Evolutionary conservation across 2,113 vertebrate genomes (phyloP), one percentile per base, ranked within the genome.

Genomic region (Rousettus leschenaultii): DNA sequence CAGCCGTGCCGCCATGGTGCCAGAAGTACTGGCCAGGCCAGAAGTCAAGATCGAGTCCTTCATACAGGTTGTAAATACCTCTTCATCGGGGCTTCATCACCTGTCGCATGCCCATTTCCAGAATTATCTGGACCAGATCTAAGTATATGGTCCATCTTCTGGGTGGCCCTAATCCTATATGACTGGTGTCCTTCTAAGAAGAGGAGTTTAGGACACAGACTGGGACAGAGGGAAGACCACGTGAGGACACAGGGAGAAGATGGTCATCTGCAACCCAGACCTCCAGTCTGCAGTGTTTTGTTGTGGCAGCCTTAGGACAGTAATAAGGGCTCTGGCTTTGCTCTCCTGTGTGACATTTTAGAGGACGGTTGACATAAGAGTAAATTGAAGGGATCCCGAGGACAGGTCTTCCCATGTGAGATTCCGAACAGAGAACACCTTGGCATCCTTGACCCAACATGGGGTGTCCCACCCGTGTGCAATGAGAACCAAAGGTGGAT

Each of bases 371-470:
- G 6, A 38, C 24, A 1, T 5, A 6, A 16, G 77, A 55, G 4
- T 3, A 51, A 9, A 3, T 8, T 22, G 16, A 63, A 59, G 63
- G 38, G 21, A 16, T 8, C 7, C 10, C 30, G 48, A 80, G 28
- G 28, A 30, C 59, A 61, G 53, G 14, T 18, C 33, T 16, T 48
- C 30, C 43, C 57, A 16, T 22, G 16, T 0, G 16, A 35, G 78
- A 68, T 70, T 33, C 66, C 35, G 35, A 43, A 14, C 21, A 43
- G 35, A 79, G 74, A 68, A 55, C 2, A 4, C 30, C 30, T 22
- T 11, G 0, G 16, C 9, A 22, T 26, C 26, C 30, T 61, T 11
- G 3, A 38, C 24, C 43, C n/a, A 10, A 38, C 13, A 1, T 15
- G 0, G 28, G 30, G 22, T 5, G n/a, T 28, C 57, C 30, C 7